Percentiles rank a stretch among this genome's conserved stretches.
phyloP scores from a whole-genome alignment of 2,888 invertebrate genomes.

The Sarcophaga subvicina region DNA sequence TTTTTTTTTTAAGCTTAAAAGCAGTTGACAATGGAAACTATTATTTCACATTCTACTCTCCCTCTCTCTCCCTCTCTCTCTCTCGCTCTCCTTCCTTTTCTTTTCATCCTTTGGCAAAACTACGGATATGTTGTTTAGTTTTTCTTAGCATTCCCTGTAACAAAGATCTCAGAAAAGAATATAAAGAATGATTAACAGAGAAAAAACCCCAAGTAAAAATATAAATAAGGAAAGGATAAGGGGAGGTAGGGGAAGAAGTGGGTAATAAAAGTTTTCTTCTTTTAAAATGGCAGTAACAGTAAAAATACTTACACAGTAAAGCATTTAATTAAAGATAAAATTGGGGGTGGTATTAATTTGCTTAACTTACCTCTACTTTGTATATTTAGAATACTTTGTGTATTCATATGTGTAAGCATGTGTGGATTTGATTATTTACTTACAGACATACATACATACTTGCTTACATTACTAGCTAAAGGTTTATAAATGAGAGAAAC shows the following conservation, averaged over 20 bases:
- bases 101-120: background rate
- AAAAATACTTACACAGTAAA: background rate
- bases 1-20: constrained; percentile 47
- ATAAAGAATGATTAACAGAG: too few relatives aligned
- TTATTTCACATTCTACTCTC: too few relatives aligned
- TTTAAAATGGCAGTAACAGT: background rate
- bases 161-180: background rate
- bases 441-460: background rate
- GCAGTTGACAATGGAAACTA: constrained; percentile 18
- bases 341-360: constrained; percentile 48
- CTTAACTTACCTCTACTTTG: constrained; percentile 30
- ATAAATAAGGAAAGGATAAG: background rate
- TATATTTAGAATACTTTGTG: background rate
- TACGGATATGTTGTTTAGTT: constrained; percentile 22
- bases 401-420: background rate
- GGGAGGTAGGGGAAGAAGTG: background rate
- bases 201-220: too few relatives aligned
- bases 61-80: too few relatives aligned
- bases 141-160: background rate
- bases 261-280: constrained; percentile 13
- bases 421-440: background rate
- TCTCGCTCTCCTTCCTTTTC: background rate
- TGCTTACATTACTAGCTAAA: background rate
- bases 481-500: background rate
- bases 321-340: constrained; percentile 55